Percentiles rank a stretch among this genome's conserved stretches.
Evolutionary conservation across 2,113 vertebrate species (phyloP).

Genomic region (Leucopternis melanops): DNA sequence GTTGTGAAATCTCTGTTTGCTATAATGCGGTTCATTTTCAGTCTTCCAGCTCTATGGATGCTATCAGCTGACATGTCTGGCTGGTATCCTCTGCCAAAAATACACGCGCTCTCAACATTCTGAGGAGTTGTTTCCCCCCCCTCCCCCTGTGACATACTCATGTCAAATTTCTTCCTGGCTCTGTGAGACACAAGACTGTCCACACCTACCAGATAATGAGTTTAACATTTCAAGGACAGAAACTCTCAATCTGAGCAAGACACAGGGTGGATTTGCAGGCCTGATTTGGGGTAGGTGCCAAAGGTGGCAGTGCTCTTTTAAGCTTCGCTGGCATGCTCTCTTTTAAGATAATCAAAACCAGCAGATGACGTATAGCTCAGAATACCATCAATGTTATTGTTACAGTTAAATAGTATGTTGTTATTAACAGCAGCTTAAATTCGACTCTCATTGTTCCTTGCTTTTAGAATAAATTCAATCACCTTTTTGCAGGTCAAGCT

Average conservation of each 20-base stretch:
- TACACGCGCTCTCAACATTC: conserved; percentile 42
- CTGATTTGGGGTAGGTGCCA: neutral
- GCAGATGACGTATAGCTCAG: neutral
- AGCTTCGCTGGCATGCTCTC: neutral
- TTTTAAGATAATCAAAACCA: neutral
- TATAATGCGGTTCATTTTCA: conserved; percentile 58
- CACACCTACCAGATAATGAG: conserved; percentile 12
- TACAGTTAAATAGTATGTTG: neutral
- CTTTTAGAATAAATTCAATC: neutral
- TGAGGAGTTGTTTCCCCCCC: neutral
- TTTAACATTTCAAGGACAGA: conserved; percentile 41
- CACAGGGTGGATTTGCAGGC: neutral
- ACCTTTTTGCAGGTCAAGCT: neutral
- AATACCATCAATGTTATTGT: neutral
- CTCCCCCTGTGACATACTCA: neutral
- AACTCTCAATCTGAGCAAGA: neutral
- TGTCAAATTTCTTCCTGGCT: conserved; percentile 1
- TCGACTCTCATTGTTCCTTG: neutral
- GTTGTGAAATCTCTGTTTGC: conserved; percentile 60
- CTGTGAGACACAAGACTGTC: neutral
- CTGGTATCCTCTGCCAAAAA: conserved; percentile 60
- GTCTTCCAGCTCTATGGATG: conserved; percentile 52
- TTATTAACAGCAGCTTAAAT: neutral
- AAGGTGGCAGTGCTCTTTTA: neutral
- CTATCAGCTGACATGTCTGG: conserved; percentile 64